Base-by-base conservation (phyloP, 1,140 invertebrate species). In the Zaprionus gabonicus region DNA sequence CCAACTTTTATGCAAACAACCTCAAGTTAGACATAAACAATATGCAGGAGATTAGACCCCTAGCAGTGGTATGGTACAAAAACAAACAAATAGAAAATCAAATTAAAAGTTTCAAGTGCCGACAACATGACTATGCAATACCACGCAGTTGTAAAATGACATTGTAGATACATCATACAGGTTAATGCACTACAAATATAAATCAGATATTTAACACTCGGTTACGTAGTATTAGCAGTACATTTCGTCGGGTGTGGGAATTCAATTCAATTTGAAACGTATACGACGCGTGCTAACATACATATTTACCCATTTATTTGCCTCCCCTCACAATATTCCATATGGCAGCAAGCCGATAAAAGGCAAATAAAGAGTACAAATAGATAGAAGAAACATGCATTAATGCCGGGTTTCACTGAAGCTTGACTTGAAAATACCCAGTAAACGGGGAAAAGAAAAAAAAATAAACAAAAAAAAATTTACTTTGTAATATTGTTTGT, bases 1-100 rank as follows among this genome's bases (percentile, higher is more conserved):
- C 56, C 58, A 72, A 67, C 56, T 73, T 73, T 80, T 17, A 77
- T 73, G 73, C 63, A 80, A 84, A 84, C 73, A 65, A 27, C n/a
- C 56, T 46, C 31, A 46, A 56, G 9, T 53, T 49, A 72, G 64
- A 70, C 36, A 84, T 82, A 65, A 81, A 81, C 70, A 75, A 58
- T 59, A 57, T 65, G 68, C 68, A 58, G 10, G 6, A 67, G 56
- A 67, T 67, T 67, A 63, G 62, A 31, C 63, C 44, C 10, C 5
- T 31, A 67, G 25, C 64, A n/a, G 10, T 3, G 20, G n/a, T 9
- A 17, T 2, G 41, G 7, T 17, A 46, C n/a, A 20, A 46, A 20
- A 27, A 46, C 13, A 62, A 31, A 49, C 63, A 57, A 66, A 44
- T 31, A 71, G 62, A 82, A 74, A 70, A 72, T 34, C 53, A 56